Base-by-base conservation (phyloP, 2,113 vertebrate species). In the Heterochromis multidens region DNA sequence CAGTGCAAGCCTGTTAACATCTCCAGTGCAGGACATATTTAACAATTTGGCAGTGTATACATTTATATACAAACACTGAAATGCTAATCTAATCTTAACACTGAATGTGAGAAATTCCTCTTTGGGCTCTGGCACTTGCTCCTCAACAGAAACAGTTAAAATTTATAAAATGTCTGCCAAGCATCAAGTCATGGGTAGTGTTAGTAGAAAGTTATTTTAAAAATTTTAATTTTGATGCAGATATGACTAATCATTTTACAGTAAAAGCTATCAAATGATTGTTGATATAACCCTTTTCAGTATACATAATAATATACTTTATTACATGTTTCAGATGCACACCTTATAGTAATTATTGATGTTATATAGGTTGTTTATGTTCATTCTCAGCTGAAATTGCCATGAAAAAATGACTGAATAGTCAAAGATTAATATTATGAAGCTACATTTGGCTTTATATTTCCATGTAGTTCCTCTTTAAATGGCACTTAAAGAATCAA, bases 71-170 rank as follows among this genome's bases (percentile, higher is more conserved):
- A 80, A 78, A 65, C 25, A 14, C 27, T 65, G 27, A 43, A 78
- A 76, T 80, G 16, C 37, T 82, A 80, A 92, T 87, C 80, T 90
- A 74, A 91, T 84, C 65, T 84, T 17, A 82, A 56, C 62, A 67
- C 52, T 29, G 27, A 31, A 60, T 33, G 40, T 79, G 85, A 81
- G 19, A 65, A 62, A 77, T 81, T 81, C 77, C 35, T 79, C 27
- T 74, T 58, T 46, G 43, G 74, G 79, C 6, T 85, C 10, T 61
- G 56, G 58, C 5, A 7, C 65, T 60, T 46, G 19, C 65, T 84
- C 63, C 76, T 60, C 56, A 49, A 70, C 56, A 79, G 78, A 80
- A 82, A 81, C 79, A 83, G 70, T 87, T 85, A 11, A 74, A 80
- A 84, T 89, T 78, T 40, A 85, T n/a, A 3, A 60, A 86, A 70